These are phyloP conservation scores for Hirtodrosophila trivittata DNA, from an alignment of 2,888 invertebrate genomes.

Conservation along the genomic window DNA sequence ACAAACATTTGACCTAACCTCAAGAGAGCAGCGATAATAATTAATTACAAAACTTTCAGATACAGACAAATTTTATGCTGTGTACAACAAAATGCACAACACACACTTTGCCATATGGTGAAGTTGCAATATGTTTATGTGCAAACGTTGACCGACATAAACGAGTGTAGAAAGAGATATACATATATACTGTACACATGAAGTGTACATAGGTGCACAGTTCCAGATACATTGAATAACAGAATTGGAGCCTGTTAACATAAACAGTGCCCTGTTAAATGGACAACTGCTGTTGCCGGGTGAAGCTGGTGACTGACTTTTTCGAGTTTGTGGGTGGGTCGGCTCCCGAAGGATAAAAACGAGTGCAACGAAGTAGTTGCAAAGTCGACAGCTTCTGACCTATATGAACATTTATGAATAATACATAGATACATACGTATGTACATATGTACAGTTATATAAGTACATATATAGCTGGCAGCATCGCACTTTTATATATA, in stretches of 20 bases:
- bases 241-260: constrained; percentile 1
- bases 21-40: constrained; percentile 35
- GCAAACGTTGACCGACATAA: constrained; percentile 44
- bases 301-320: background rate
- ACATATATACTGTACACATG: no score
- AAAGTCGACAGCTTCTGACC: constrained; percentile 64
- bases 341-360: constrained; percentile 60
- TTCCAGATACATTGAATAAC: constrained; percentile 11
- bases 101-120: constrained; percentile 3
- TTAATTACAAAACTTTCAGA: constrained; percentile 37
- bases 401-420: constrained; percentile 37
- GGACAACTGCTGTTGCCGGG: background rate
- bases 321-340: constrained; percentile 21
- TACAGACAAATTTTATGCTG: constrained; percentile 15
- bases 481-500: background rate
- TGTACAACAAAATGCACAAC: constrained; percentile 7
- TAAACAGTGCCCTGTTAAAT: constrained; percentile 5
- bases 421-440: constrained; percentile 5
- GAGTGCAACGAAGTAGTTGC: constrained; percentile 63
- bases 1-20: constrained; percentile 52
- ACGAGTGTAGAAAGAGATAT: constrained; percentile 42
- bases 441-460: constrained; percentile 7
- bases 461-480: constrained; percentile 16
- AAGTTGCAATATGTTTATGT: constrained; percentile 16
- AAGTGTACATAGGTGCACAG: constrained; percentile 14